These are phyloP conservation scores for Macquaria ambigua DNA, from an alignment of 2,113 vertebrate species.

Conservation along the genomic window DNA sequence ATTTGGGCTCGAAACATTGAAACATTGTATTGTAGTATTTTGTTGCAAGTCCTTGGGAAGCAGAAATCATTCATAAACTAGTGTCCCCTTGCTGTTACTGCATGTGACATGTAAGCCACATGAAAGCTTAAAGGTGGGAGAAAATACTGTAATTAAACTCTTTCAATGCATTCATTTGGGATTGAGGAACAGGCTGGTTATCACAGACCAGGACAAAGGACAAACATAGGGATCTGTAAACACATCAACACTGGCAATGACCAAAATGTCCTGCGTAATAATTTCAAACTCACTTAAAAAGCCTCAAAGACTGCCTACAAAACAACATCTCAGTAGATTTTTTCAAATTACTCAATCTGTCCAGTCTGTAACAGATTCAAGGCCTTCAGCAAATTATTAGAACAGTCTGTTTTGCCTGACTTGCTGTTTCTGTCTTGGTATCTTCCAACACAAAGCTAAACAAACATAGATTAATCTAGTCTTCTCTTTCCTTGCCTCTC, in stretches of 20 bases:
- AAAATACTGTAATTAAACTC: not conserved
- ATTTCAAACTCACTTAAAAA: not conserved
- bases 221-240: not conserved
- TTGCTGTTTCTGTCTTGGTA: not conserved
- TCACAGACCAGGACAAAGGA: slow-evolving; percentile 1
- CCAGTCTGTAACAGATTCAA: not conserved
- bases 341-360: not conserved
- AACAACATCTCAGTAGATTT: not conserved
- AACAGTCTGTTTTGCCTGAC: not conserved
- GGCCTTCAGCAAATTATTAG: not conserved
- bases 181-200: not conserved
- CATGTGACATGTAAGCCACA: not conserved
- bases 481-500: slow-evolving; percentile 22
- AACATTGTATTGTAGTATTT: not conserved
- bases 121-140: not conserved
- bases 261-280: not conserved
- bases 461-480: not conserved
- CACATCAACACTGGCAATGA: not conserved
- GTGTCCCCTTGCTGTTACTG: not conserved
- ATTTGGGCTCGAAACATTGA: not conserved
- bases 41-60: not conserved
- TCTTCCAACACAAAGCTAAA: not conserved
- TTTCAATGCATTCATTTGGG: not conserved
- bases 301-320: not conserved
- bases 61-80: not conserved